Percentiles rank a stretch among this genome's conserved stretches.
Conservation (phyloP, 2,888 invertebrate genomes). For the Muschampia plurimacula region DNA sequence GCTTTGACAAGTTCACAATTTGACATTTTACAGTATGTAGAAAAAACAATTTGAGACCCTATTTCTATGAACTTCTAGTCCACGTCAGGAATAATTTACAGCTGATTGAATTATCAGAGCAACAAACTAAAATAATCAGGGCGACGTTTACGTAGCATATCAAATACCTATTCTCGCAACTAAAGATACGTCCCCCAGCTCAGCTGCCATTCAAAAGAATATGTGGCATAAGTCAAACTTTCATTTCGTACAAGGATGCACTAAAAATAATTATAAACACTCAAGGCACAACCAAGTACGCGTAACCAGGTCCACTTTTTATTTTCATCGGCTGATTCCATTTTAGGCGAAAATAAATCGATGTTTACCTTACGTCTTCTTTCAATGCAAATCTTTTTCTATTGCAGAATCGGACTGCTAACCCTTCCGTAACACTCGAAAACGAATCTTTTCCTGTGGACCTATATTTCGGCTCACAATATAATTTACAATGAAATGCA, state of each 20-base stretch:
- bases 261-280: slow-evolving; percentile 84
- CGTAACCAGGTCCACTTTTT: slow-evolving; percentile 56
- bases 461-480: slow-evolving; percentile 80
- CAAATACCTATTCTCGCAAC: slow-evolving; percentile 75
- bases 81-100: slow-evolving; percentile 51
- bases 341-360: slow-evolving; percentile 81
- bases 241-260: slow-evolving; percentile 85
- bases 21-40: slow-evolving; percentile 74
- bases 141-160: slow-evolving; percentile 71
- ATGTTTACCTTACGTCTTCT: slow-evolving; percentile 86
- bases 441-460: slow-evolving; percentile 80
- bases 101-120: slow-evolving; percentile 57
- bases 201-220: slow-evolving; percentile 86
- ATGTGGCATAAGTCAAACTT: slow-evolving; percentile 87
- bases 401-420: slow-evolving; percentile 83
- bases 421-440: slow-evolving; percentile 81
- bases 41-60: slow-evolving; percentile 74
- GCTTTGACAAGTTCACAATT: slow-evolving; percentile 83
- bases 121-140: slow-evolving; percentile 58
- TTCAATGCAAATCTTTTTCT: slow-evolving; percentile 83
- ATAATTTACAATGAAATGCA: slow-evolving; percentile 84
- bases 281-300: slow-evolving; percentile 60
- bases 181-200: slow-evolving; percentile 83
- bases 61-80: slow-evolving; percentile 62
- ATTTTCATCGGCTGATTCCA: slow-evolving; percentile 69